Evolutionary conservation across 2,888 invertebrate species (phyloP).

Genomic region (Oscheius onirici): DNA sequence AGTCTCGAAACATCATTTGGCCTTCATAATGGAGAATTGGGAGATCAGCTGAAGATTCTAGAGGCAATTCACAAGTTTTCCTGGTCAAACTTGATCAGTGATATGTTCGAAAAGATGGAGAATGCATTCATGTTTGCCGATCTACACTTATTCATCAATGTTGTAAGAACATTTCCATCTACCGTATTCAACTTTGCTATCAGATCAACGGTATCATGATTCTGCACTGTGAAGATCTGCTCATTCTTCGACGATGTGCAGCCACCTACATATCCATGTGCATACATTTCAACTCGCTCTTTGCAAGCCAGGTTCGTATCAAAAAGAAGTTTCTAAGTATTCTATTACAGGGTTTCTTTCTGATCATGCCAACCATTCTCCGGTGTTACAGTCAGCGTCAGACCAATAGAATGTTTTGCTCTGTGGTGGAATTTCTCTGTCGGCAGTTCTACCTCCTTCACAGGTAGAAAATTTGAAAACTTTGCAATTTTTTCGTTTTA

Average conservation of each 20-base stretch:
- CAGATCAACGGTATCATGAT: constrained; percentile 87
- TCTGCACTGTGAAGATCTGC: constrained; percentile 94
- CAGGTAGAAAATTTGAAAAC: no score
- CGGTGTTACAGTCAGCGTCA: constrained; percentile 97
- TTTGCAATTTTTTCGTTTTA: no score
- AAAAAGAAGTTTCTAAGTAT: background rate
- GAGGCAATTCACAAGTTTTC: constrained; percentile 98
- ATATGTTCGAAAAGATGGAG: constrained; percentile 72
- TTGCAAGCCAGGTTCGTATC: constrained; percentile 82
- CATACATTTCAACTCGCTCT: constrained; percentile 97
- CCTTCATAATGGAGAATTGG: constrained; percentile 79
- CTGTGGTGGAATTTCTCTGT: constrained; percentile 95
- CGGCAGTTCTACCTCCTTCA: constrained; percentile 98
- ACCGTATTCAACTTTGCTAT: background rate
- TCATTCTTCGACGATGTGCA: constrained; percentile 89
- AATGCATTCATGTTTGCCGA: constrained; percentile 79
- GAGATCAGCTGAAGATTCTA: constrained; percentile 84
- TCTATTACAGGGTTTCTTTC: constrained; percentile 82
- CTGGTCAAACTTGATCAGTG: constrained; percentile 83
- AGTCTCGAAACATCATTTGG: constrained; percentile 95
- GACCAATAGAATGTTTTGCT: constrained; percentile 91
- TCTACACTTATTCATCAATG: constrained; percentile 95
- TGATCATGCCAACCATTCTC: constrained; percentile 95
- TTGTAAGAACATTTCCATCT: constrained; percentile 73
- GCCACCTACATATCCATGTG: constrained; percentile 97